Evolutionary conservation across 1,140 invertebrate genomes (phyloP), one percentile per base, ranked within the genome.

Genomic region (Drosophila busckii): DNA sequence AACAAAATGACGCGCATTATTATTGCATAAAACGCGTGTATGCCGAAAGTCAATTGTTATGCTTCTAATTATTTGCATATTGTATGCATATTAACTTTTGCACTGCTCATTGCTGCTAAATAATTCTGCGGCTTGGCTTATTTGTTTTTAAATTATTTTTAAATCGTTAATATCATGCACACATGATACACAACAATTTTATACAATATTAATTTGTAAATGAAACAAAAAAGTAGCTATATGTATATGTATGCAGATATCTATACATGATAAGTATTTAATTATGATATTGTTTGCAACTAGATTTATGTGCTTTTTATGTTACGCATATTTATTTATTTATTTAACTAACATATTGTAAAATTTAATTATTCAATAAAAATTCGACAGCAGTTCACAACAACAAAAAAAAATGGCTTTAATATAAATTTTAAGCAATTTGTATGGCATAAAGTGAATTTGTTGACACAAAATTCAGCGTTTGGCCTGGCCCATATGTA

Each of bases 261-360:
- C n/a, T n/a, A n/a, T n/a, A n/a, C n/a, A n/a, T 45, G 26, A 8
- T 19, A 26, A 40, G 62, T 48, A 48, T 23, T 48, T 54, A 73
- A 68, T 71, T 55, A 68, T 50, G 56, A 66, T 53, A 42, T 37
- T 31, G 23, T 38, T 34, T 20, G 29, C 40, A 19, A 45, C 49
- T 41, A 63, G 63, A 53, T 75, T 64, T 59, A 59, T 54, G 44
- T 56, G 53, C 42, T 48, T 54, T 48, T 54, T 54, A 54, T 48
- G 53, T 35, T 50, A 37, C 16, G 63, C 56, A 62, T 59, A 59
- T 78, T 54, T 82, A 80, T 82, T 80, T 80, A 80, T 80, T 80
- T 80, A 80, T 80, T 80, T 54, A 80, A 69, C 73, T 73, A 82
- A 82, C 75, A 80, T 75, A 80, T 80, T 80, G 73, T 80, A 68